Base-by-base conservation (phyloP, 2,888 invertebrate genomes). In the Xestobium rufovillosum region DNA sequence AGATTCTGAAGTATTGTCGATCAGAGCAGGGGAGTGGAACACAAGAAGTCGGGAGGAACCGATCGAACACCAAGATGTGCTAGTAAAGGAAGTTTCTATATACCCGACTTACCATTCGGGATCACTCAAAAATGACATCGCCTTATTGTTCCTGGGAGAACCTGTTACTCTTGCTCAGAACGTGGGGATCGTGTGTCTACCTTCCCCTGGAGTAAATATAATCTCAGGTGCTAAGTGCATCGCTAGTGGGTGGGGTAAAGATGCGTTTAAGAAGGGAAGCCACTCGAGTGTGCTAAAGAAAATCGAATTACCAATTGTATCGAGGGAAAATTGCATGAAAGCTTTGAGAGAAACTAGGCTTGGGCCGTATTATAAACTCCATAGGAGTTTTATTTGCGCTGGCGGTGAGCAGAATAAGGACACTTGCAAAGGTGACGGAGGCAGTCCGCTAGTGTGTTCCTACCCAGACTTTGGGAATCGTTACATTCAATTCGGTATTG, bases 11-110 rank as follows among this genome's bases (percentile, higher is more conserved):
- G 31, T 23, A 4, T 41, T 52, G 38, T 45, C 42, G 28, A 42
- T 82, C 2, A 70, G 86, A 1, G 79, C 80, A 1, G 87, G 87
- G 0, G 87, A 87, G 63, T 87, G 86, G 85, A 84, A 87, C 60
- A 82, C 83, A 0, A 80, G 81, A 57, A 79, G 76, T 1, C 75
- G 71, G 13, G 71, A 70, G 30, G 86, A 87, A 54, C 75, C 76
- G 0, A 71, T 70, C 36, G 75, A 76, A 0, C 79, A 82, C 59
- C 82, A 83, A 52, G 85, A 86, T 52, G 68, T 78, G 4, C 63
- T 65, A 3, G 80, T 83, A 0, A 52, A 55, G 12, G 49, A 52
- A 34, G 44, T 52, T n/a, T 31, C 44, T 13, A 19, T 51, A 3
- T 50, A 54, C 34, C 44, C 44, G 6, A 40, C 44, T 6, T 54